Evolutionary conservation across 2,797 vertebrate genomes (phyloP).

Genomic region (Melanogrammus aeglefinus): DNA sequence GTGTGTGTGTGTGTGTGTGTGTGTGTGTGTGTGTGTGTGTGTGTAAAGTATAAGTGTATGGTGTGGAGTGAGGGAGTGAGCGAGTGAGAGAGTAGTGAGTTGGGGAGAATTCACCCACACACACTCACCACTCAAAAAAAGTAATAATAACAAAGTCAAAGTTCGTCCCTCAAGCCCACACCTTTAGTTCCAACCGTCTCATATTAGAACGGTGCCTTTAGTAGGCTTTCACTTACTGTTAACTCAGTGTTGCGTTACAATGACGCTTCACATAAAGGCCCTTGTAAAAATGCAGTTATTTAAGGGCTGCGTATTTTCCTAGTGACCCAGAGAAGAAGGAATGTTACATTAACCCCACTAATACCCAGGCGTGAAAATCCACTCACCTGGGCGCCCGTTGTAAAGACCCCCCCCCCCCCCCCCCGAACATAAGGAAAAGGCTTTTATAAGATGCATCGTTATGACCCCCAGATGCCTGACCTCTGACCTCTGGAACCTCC

Average conservation of each 20-base stretch:
- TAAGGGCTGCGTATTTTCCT: slow-evolving; percentile 16
- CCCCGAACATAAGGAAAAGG: neutral
- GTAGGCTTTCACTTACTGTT: too few species aligned
- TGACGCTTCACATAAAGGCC: too few species aligned
- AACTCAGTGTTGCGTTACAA: too few species aligned
- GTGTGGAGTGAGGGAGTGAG: too few species aligned
- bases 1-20: too few species aligned
- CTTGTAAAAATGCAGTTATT: neutral
- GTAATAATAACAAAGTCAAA: neutral
- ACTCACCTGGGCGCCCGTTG: slow-evolving; percentile 16
- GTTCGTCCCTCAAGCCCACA: neutral
- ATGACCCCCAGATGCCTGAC: slow-evolving; percentile 1
- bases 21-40: too few species aligned
- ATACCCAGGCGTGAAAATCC: slow-evolving; percentile 31
- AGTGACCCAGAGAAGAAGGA: slow-evolving; percentile 37
- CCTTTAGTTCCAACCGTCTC: too few species aligned
- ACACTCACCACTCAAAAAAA: neutral
- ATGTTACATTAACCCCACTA: slow-evolving; percentile 36
- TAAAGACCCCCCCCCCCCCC: slow-evolving; percentile 1
- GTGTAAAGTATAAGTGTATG: too few species aligned
- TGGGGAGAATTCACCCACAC: too few species aligned
- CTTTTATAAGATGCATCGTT: neutral
- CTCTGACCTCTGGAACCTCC: neutral
- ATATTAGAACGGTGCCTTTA: too few species aligned
- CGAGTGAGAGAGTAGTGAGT: too few species aligned